Conservation (phyloP, 2,888 invertebrate species). For the Perdita meconis region DNA sequence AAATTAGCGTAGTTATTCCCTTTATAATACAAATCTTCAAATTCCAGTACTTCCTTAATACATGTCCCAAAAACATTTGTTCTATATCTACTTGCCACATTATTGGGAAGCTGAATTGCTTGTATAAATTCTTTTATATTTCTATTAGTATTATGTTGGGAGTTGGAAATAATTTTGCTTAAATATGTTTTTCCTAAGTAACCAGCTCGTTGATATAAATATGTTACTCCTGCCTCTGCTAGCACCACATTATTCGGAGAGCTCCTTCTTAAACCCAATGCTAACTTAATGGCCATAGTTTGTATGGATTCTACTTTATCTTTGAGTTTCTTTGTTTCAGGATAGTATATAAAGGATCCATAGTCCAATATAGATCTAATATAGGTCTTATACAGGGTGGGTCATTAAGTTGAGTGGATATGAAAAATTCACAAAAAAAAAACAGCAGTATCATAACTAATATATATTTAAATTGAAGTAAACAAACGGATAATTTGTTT, state of each 20-base stretch:
- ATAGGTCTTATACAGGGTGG: not conserved
- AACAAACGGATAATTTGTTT: too few species aligned
- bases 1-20: not conserved
- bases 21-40: not conserved
- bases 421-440: too few species aligned
- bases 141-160: not conserved
- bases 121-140: not conserved
- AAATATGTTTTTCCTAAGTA: not conserved
- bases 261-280: not conserved
- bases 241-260: not conserved
- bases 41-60: not conserved
- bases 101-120: too few species aligned
- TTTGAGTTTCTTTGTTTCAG: not conserved
- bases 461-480: too few species aligned
- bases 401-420: too few species aligned
- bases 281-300: not conserved
- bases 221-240: not conserved
- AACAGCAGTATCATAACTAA: too few species aligned
- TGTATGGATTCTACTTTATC: constrained; percentile 3
- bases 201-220: not conserved
- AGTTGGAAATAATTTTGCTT: not conserved
- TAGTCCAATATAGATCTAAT: constrained; percentile 4
- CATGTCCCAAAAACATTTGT: not conserved
- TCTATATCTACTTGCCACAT: not conserved
- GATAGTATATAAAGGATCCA: not conserved